Percentiles rank a stretch among this genome's conserved stretches.
phyloP scores from a whole-genome alignment of 2,113 vertebrate genomes.

The Cyphomyrus discorhynchus region DNA sequence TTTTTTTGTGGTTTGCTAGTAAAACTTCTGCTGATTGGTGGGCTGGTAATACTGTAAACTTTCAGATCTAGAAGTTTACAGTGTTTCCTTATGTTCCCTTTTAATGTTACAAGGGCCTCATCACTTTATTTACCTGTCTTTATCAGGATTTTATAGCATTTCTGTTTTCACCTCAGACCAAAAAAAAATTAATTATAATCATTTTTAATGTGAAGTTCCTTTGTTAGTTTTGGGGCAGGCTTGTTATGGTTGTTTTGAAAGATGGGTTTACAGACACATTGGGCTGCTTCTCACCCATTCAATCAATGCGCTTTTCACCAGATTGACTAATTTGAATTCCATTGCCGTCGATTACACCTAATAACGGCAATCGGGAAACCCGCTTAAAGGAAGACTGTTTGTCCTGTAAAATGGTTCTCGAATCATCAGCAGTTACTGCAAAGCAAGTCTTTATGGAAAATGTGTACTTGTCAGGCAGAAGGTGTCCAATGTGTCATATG shows the following conservation, averaged over 20 bases:
- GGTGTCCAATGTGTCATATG: conserved; percentile 51
- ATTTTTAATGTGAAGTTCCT: conserved; percentile 64
- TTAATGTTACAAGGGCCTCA: conserved; percentile 56
- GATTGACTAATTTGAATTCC: conserved; percentile 30
- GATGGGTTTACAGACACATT: conserved; percentile 54
- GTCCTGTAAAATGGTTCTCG: background rate
- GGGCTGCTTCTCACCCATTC: conserved; percentile 44
- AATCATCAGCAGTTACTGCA: background rate
- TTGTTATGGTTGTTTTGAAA: conserved; percentile 55
- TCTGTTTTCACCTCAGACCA: conserved; percentile 75
- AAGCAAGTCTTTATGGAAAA: background rate
- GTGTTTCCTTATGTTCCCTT: conserved; percentile 46
- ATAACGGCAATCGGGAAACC: background rate
- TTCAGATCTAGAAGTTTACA: conserved; percentile 44
- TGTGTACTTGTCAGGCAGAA: background rate
- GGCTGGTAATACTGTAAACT: conserved; percentile 54
- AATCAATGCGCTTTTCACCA: conserved; percentile 39
- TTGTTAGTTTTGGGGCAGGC: conserved; percentile 55
- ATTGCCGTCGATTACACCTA: background rate
- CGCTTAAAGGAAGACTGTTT: background rate
- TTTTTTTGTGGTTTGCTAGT: conserved; percentile 50
- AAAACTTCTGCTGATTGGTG: conserved; percentile 70
- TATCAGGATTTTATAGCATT: conserved; percentile 53
- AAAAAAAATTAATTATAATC: conserved; percentile 65
- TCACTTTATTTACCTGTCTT: conserved; percentile 63